Evolutionary conservation across 1,140 invertebrate species (phyloP).

Genomic region (Ostrea denselamellosa): DNA sequence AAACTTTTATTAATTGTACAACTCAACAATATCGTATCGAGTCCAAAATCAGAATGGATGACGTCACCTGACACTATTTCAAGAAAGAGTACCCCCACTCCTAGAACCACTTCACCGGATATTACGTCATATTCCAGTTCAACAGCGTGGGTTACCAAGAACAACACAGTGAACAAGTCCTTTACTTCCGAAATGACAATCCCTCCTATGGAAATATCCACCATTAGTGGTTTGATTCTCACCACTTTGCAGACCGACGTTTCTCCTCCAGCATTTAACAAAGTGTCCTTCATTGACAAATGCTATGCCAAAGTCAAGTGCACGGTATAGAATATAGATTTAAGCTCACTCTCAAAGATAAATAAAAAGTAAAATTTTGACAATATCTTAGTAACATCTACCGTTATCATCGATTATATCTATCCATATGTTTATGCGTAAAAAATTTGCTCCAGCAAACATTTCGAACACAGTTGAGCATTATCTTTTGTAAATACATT

Average conservation of each 20-base stretch:
- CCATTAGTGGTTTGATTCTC: background rate
- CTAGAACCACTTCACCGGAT: background rate
- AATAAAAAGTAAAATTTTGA: no score
- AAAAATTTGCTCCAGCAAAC: no score
- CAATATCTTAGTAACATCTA: no score
- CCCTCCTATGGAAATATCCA: background rate
- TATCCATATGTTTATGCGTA: no score
- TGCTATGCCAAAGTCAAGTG: background rate
- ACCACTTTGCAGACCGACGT: background rate
- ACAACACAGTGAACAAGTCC: background rate
- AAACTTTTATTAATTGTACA: background rate
- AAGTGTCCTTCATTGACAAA: slow-evolving; percentile 21
- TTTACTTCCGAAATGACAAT: background rate
- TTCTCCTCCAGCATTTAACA: slow-evolving; percentile 26
- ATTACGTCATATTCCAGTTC: background rate
- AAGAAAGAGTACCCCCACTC: background rate
- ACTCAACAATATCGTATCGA: background rate
- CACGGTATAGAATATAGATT: background rate
- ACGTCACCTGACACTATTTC: background rate
- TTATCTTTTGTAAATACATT: no score
- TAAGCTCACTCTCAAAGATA: no score
- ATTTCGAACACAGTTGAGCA: no score
- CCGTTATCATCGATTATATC: no score
- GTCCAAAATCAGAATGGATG: background rate
- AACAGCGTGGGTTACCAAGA: background rate